These are phyloP conservation scores for Clostera curtula DNA, from an alignment of 2,888 invertebrate species.

Conservation along the genomic window DNA sequence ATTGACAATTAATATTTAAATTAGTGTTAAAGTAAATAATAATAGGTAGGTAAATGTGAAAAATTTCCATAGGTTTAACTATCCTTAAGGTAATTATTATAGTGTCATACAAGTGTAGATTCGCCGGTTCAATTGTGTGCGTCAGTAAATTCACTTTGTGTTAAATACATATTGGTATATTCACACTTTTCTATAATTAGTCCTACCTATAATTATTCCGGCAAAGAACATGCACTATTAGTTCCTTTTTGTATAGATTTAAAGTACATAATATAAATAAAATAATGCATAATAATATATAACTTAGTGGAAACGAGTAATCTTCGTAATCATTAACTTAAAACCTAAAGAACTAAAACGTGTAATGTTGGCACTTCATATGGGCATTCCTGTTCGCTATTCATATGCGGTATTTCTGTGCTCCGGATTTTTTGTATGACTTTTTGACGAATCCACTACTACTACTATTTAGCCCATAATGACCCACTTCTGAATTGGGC, in stretches of 20 bases:
- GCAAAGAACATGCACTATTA: slow-evolving; percentile 58
- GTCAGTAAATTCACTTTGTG: slow-evolving; percentile 6
- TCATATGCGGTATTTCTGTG: too few relatives aligned
- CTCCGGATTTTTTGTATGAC: too few relatives aligned
- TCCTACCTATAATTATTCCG: slow-evolving; percentile 35
- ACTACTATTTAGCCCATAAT: too few relatives aligned
- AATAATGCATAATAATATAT: slow-evolving; percentile 32
- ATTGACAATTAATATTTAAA: slow-evolving; percentile 62
- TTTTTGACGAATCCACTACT: too few relatives aligned
- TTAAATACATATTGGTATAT: slow-evolving; percentile 26
- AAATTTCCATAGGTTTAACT: slow-evolving; percentile 58
- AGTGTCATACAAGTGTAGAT: slow-evolving; percentile 20
- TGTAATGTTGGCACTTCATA: too few relatives aligned
- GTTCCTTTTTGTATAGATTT: slow-evolving; percentile 67
- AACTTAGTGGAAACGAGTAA: slow-evolving; percentile 22
- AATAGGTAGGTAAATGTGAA: slow-evolving; percentile 46
- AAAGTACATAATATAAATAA: slow-evolving; percentile 32
- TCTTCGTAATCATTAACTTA: slow-evolving; percentile 8
- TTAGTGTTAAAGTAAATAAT: slow-evolving; percentile 31
- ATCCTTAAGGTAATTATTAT: slow-evolving; percentile 29
- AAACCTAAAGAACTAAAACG: slow-evolving; percentile 11
- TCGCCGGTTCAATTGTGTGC: slow-evolving; percentile 19
- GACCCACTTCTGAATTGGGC: too few relatives aligned
- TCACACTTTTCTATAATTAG: slow-evolving; percentile 41
- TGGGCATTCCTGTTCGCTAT: too few relatives aligned